Percentiles rank a stretch among this genome's conserved stretches.
phyloP scores from a whole-genome alignment of 2,888 invertebrate genomes.

The Andrena haemorrhoa region DNA sequence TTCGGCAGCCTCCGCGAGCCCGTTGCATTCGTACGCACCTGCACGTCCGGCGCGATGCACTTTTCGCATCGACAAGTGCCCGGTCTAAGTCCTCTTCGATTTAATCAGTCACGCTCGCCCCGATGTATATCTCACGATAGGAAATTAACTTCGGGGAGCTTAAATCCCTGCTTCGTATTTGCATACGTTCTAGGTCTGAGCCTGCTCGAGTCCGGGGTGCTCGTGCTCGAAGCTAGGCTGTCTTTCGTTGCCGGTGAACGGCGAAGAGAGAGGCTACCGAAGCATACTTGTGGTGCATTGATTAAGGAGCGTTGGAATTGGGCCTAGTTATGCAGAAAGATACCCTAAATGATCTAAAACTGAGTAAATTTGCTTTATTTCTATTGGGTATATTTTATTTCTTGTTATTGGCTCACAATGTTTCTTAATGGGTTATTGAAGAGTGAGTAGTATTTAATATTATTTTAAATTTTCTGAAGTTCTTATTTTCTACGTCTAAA shows the following conservation, averaged over 20 bases:
- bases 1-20: slow-evolving; percentile 12
- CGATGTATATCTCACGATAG: slow-evolving; percentile 9
- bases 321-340: no score
- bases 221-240: slow-evolving; percentile 6
- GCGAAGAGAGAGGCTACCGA: background rate
- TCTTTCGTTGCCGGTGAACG: background rate
- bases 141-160: slow-evolving; percentile 33
- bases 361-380: no score
- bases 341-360: no score
- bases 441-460: no score
- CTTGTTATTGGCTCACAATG: no score
- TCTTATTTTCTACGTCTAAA: no score
- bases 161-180: slow-evolving; percentile 24
- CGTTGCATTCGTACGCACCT: slow-evolving; percentile 56
- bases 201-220: background rate
- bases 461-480: no score
- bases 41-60: slow-evolving; percentile 39
- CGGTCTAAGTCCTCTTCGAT: background rate
- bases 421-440: no score
- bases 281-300: no score
- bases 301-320: no score
- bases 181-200: slow-evolving; percentile 7
- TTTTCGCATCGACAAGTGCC: slow-evolving; percentile 31
- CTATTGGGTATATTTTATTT: no score
- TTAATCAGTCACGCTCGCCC: slow-evolving; percentile 17